Percentiles rank a stretch among this genome's conserved stretches.
phyloP scores from a whole-genome alignment of 2,888 invertebrate genomes.

The Eustalomyia histrio region DNA sequence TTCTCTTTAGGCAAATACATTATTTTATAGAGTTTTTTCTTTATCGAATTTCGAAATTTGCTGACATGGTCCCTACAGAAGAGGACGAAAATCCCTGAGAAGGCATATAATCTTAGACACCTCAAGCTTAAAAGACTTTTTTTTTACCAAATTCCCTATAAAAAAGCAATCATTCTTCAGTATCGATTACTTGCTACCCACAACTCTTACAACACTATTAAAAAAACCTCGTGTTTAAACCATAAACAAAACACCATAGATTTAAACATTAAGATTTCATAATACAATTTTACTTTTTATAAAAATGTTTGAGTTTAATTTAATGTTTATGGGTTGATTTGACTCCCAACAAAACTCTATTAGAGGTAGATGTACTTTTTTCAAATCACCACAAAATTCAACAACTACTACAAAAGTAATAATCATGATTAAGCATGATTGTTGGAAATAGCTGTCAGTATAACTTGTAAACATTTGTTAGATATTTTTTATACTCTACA shows the following conservation, averaged over 20 bases:
- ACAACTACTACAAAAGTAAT: conserved; percentile 1
- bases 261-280: conserved; percentile 31
- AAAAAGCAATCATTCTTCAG: too few species aligned
- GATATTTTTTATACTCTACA: too few species aligned
- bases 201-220: neutral
- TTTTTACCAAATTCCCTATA: too few species aligned
- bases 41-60: too few species aligned
- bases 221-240: neutral
- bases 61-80: too few species aligned
- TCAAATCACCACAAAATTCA: neutral
- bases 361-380: neutral
- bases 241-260: conserved; percentile 6
- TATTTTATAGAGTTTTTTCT: too few species aligned
- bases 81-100: too few species aligned
- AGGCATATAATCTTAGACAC: too few species aligned
- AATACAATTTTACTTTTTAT: conserved; percentile 2
- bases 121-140: too few species aligned
- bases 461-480: conserved; percentile 25
- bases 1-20: too few species aligned
- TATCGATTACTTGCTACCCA: neutral
- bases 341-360: neutral
- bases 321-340: neutral
- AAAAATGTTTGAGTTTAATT: neutral
- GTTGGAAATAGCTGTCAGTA: conserved; percentile 14
- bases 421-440: conserved; percentile 25